Evolutionary conservation across 2,113 vertebrate species (phyloP), one percentile per base, ranked within the genome.

Genomic region (Capreolus pygargus): DNA sequence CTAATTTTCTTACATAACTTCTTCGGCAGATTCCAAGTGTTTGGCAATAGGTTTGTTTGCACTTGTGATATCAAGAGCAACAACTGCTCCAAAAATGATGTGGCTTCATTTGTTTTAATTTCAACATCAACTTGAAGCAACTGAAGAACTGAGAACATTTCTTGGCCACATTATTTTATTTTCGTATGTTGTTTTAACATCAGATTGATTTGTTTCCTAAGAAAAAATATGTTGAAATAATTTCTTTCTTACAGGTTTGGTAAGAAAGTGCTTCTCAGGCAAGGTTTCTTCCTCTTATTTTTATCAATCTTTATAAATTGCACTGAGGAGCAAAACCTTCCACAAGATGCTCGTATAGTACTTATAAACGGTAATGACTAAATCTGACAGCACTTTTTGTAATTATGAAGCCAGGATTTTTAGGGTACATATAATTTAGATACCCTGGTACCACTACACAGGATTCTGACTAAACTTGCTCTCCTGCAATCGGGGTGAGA

Each of bases 111-210:
- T 95, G 83, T 64, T 97, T 97, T 92, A 92, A 95, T 97, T 98
- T 98, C 95, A 94, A 88, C 74, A 97, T 94, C 89, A 92, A 64
- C 64, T 90, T 89, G 97, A 96, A 96, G 93, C 92, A 96, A 93
- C 61, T 47, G 50, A 70, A 43, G 21, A 92, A 57, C 93, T 28
- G 79, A 97, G 84, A 88, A 81, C 30, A 94, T 92, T 95, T 95
- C 90, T 97, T 97, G 88, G 84, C 47, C 81, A 58, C 45, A 39
- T 89, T 82, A 50, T 25, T 58, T 97, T 95, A n/a, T 84, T 96
- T 96, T 94, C 67, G 50, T 25, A 47, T 84, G 17, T 36, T 52
- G 54, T 60, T 95, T 97, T 82, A 93, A 82, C 93, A 96, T 93
- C 47, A 86, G n/a, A 64, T 21, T 45, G 57, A 89, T 95, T 52